A percentile compares a stretch with the other conserved stretches of the same genome.
Evolutionary conservation across 30 jellyfish, hydroid and myxozoan species (phyloP).

Genomic region (Aurelia coerulea): DNA sequence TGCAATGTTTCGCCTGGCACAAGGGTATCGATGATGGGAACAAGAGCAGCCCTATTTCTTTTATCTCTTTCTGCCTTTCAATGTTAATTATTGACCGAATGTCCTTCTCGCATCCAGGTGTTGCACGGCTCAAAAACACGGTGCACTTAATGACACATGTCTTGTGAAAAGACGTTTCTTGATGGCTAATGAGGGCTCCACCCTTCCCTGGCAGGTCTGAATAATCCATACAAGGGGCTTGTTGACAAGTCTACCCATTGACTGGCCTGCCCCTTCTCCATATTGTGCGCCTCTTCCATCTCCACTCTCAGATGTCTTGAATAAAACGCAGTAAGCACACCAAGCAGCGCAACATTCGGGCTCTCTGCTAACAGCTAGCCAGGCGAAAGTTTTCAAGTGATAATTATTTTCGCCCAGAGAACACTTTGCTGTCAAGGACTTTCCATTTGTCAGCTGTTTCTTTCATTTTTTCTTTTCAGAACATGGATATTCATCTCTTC

Average conservation of each 20-base stretch:
- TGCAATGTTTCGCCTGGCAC: too few relatives aligned
- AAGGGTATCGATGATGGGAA: too few relatives aligned
- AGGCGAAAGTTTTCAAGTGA: background rate
- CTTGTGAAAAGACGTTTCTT: conserved; percentile 17
- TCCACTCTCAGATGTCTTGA: conserved; percentile 22
- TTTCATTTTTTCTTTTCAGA: background rate
- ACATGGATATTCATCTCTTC: background rate
- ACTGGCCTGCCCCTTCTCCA: conserved; percentile 32
- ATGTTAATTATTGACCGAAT: conserved; percentile 15
- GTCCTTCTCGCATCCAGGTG: conserved; percentile 17
- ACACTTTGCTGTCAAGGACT: conserved; percentile 14
- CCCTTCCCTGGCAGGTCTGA: conserved; percentile 25
- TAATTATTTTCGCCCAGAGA: background rate
- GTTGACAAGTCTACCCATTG: conserved; percentile 19
- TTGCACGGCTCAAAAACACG: too few relatives aligned
- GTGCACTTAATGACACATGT: background rate
- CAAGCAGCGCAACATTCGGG: conserved; percentile 18
- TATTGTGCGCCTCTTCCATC: conserved; percentile 37
- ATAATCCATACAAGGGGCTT: conserved; percentile 33
- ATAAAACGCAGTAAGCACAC: conserved; percentile 21
- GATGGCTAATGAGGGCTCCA: conserved; percentile 39
- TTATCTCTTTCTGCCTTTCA: background rate
- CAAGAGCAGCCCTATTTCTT: too few relatives aligned
- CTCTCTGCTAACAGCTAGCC: conserved; percentile 50
- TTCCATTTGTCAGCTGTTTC: background rate